Conservation (phyloP, 2,888 invertebrate species). For the Agrotis clavis region DNA sequence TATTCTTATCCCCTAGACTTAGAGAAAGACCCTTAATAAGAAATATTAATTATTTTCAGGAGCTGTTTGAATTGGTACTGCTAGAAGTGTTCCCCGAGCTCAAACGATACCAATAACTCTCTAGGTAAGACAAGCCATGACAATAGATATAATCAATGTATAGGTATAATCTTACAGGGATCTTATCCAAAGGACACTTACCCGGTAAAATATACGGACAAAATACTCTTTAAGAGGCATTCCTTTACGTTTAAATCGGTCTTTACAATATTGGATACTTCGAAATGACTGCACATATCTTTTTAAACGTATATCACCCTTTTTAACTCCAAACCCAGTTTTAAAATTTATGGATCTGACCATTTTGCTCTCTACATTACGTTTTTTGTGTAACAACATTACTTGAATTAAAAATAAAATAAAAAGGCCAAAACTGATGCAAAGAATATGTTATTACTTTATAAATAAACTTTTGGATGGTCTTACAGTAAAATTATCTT, state of each 20-base stretch:
- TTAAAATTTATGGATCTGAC: constrained; percentile 39
- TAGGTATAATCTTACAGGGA: constrained; percentile 73
- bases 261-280: constrained; percentile 52
- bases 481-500: constrained; percentile 16
- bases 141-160: constrained; percentile 69
- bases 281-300: constrained; percentile 66
- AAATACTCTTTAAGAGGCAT: constrained; percentile 73
- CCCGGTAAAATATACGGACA: constrained; percentile 38
- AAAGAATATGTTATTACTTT: constrained; percentile 1
- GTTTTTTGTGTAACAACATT: constrained; percentile 38
- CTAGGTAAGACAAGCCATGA: constrained; percentile 73
- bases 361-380: constrained; percentile 35
- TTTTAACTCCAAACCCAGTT: constrained; percentile 32
- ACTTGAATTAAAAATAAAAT: constrained; percentile 1
- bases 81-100: constrained; percentile 94
- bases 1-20: no score
- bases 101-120: constrained; percentile 87
- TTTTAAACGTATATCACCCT: constrained; percentile 48
- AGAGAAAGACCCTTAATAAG: background rate
- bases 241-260: constrained; percentile 65
- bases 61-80: constrained; percentile 93
- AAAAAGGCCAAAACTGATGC: constrained; percentile 20
- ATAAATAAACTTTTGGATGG: constrained; percentile 22
- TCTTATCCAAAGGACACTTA: constrained; percentile 66
- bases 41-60: constrained; percentile 87